A percentile compares a stretch with the other conserved stretches of the same genome.
These are phyloP conservation scores for rat (Rattus norvegicus) DNA, from an alignment of 2,113 vertebrate genomes.

Conservation along the genomic window DNA sequence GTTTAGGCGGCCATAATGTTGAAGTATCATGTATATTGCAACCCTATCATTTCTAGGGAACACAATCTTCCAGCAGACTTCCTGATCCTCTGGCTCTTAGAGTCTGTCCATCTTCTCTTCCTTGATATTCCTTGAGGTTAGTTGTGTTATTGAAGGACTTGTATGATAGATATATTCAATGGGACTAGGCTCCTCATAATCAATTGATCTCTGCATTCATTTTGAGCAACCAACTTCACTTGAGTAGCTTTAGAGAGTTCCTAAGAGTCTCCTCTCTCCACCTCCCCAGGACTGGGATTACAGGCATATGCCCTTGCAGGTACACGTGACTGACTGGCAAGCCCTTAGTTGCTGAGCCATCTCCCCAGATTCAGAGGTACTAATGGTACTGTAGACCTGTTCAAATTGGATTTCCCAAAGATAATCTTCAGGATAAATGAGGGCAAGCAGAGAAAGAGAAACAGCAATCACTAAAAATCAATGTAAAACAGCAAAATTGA, in stretches of 20 bases:
- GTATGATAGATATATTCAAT: no score
- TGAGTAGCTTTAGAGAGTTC: neutral
- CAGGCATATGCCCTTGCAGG: neutral
- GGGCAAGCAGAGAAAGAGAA: neutral
- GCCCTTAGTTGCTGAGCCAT: neutral
- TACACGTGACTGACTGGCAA: neutral
- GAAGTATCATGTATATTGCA: neutral
- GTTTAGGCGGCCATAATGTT: neutral
- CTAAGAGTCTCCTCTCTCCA: neutral
- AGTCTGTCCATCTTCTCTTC: neutral
- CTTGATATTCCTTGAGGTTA: neutral
- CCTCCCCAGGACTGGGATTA: neutral
- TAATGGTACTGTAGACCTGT: neutral
- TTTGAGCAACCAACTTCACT: neutral
- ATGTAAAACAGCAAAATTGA: neutral
- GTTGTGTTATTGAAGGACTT: neutral
- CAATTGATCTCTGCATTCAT: neutral
- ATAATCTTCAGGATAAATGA: neutral
- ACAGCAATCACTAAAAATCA: conserved; percentile 37
- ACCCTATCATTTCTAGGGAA: neutral
- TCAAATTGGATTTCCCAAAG: neutral
- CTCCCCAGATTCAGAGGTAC: conserved; percentile 2
- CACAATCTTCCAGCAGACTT: neutral
- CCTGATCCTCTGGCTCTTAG: neutral
- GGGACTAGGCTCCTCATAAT: neutral